phyloP scores from a whole-genome alignment of 2,888 invertebrate genomes.

The Ypsolopha sequella region DNA sequence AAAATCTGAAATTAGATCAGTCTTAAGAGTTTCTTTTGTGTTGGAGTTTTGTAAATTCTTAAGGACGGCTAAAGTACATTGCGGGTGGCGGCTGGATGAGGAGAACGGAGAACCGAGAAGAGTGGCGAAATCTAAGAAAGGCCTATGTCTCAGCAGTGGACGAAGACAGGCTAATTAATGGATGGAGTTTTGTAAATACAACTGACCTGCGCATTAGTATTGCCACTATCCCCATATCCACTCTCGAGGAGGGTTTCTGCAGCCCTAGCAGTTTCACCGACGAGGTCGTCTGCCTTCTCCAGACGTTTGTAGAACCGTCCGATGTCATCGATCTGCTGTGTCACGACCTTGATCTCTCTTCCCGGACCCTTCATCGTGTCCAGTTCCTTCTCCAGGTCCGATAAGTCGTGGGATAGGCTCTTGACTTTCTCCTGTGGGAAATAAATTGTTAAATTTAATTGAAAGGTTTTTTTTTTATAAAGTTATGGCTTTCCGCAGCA shows the following conservation, averaged over 20 bases:
- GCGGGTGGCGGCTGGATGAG: too few species aligned
- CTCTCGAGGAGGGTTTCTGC: constrained; percentile 86
- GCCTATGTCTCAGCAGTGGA: too few species aligned
- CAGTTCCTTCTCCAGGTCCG: constrained; percentile 85
- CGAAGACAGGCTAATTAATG: too few species aligned
- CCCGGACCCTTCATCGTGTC: constrained; percentile 89
- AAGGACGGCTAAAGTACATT: too few species aligned
- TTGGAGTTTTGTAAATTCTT: too few species aligned
- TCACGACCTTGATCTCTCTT: constrained; percentile 87
- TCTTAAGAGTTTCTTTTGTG: too few species aligned
- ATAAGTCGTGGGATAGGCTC: constrained; percentile 79
- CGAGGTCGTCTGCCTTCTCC: constrained; percentile 74
- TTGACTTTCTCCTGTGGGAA: constrained; percentile 80
- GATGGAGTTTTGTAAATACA: too few species aligned
- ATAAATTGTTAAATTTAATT: not conserved
- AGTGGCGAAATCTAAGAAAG: too few species aligned
- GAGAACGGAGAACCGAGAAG: too few species aligned
- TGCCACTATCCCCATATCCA: constrained; percentile 87
- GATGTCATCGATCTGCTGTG: constrained; percentile 86
- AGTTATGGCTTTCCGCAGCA: too few species aligned
- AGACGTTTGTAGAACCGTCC: constrained; percentile 75
- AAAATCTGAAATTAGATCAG: too few species aligned
- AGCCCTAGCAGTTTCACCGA: constrained; percentile 76
- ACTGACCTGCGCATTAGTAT: constrained; percentile 81
- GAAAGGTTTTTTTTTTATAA: too few species aligned